Base-by-base conservation (phyloP, 2,113 vertebrate genomes). In the Corythaeola cristata region DNA sequence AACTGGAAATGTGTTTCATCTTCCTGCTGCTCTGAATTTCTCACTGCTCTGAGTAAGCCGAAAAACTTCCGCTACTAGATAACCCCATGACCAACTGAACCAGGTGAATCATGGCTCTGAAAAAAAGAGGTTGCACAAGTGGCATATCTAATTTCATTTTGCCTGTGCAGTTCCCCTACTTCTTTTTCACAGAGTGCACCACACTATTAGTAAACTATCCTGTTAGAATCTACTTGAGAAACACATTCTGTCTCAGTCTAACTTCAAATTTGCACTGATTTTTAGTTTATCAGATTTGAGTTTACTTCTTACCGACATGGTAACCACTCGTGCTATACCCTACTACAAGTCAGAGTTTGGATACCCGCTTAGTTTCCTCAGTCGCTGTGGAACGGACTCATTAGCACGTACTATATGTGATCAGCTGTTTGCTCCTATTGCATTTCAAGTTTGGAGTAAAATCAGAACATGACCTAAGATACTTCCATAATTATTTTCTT, bases 401-500 rank as follows among this genome's bases (percentile, higher is more conserved):
- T 73, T 63, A 85, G 68, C 90, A 58, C 9, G 0, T 20, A 9
- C 82, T 63, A 19, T 17, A 15, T 68, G 69, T 20, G 50, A 21
- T 90, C 96, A 95, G 92, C 92, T 96, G 80, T 64, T 85, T 55
- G n/a, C 79, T 58, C 86, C 89, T 95, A 96, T 96, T 87, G 63
- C 63, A 64, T 97, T 96, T 96, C 96, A 90, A 24, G 32, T 41
- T 22, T 27, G 41, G 59, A 94, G 49, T 94, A 97, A 96, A 97
- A 93, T 77, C 84, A 82, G 94, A 95, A 30, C 12, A 87, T 97
- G 95, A 97, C 66, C 83, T 97, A 85, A 97, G 92, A 64, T 30
- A 66, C 73, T 93, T 89, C 90, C 89, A 50, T 95, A 96, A 89
- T 85, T 82, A 90, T 84, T 94, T 93, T 72, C 24, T 58, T 88